Conservation (phyloP, 2,113 vertebrate species). For the Ptychochromis oligacanthus region DNA sequence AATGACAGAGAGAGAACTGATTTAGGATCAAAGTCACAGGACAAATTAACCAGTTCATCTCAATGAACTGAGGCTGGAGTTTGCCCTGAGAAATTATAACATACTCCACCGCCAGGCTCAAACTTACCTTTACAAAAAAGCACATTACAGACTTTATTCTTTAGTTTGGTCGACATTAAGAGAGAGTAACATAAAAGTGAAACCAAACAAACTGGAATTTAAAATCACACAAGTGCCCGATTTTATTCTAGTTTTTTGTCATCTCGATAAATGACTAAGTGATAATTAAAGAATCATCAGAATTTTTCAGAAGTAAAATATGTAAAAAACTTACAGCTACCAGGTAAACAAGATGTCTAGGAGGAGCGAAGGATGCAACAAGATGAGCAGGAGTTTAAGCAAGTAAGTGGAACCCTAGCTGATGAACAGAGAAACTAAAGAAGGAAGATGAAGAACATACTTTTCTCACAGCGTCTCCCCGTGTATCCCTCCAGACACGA, state of each 20-base stretch:
- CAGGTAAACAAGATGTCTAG: no score
- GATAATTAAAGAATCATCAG: no score
- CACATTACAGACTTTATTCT: neutral
- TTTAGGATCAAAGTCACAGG: neutral
- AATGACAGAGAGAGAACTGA: neutral
- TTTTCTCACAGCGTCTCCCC: constrained; percentile 80
- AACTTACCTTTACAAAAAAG: no score
- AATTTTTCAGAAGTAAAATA: no score
- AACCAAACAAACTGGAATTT: neutral
- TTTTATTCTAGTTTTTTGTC: neutral
- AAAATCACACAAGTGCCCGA: neutral
- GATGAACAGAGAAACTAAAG: neutral
- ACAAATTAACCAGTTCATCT: no score
- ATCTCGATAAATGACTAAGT: neutral
- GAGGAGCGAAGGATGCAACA: no score
- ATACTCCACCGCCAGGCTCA: no score
- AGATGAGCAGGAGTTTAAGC: no score
- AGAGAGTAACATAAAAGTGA: neutral
- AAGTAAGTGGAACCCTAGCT: no score
- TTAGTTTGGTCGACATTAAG: neutral
- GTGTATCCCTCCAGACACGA: constrained; percentile 81
- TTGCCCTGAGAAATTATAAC: no score
- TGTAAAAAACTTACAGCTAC: no score
- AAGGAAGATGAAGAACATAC: constrained; percentile 62
- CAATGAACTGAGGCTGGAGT: no score